Evolutionary conservation across 2,113 vertebrate species (phyloP), one percentile per base, ranked within the genome.

Genomic region (Percopsis transmontana): DNA sequence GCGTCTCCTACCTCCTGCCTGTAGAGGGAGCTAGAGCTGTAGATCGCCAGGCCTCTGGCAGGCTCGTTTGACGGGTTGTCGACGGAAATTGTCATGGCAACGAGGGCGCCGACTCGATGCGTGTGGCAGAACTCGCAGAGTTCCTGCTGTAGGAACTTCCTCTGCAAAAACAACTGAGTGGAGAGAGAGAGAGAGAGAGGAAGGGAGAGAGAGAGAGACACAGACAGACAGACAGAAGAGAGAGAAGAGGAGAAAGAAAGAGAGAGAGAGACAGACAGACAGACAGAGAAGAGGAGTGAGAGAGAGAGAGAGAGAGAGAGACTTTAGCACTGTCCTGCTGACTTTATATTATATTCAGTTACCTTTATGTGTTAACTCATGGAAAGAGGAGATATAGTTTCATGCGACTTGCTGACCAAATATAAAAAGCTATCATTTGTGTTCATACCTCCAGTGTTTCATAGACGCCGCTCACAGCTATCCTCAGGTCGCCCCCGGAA

Each of bases 81-180:
- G 23, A 92, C 94, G 39, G 87, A 90, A 73, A 96, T 93, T 0
- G 77, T 87, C 94, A 95, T 96, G 81, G 89, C 87, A 0, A 96
- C 83, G 62, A 95, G 48, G 45, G 72, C 89, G 0, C 80, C 38
- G 4, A 81, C 93, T 62, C 74, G 74, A 16, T 76, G 79, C 12
- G 58, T 74, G 1, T 76, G 91, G 85, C 95, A 96, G 82, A 94
- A 94, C 18, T 85, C 21, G 0, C 80, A 79, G 55, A 96, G 80
- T 5, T 94, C 94, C 55, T 84, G 65, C 27, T 91, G 83, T 66
- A 95, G 47, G 33, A 71, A 27, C 0, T 85, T 74, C 33, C 88
- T 82, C 39, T 39, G 80, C 23, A 96, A 86, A 74, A 96, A 95
- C 0, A n/a, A 80, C 94, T 95, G n/a, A 33, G 1, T 5, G 1